Evolutionary conservation across 1,140 invertebrate genomes (phyloP), one percentile per base, ranked within the genome.

Genomic region (Neotoxoptera formosana): DNA sequence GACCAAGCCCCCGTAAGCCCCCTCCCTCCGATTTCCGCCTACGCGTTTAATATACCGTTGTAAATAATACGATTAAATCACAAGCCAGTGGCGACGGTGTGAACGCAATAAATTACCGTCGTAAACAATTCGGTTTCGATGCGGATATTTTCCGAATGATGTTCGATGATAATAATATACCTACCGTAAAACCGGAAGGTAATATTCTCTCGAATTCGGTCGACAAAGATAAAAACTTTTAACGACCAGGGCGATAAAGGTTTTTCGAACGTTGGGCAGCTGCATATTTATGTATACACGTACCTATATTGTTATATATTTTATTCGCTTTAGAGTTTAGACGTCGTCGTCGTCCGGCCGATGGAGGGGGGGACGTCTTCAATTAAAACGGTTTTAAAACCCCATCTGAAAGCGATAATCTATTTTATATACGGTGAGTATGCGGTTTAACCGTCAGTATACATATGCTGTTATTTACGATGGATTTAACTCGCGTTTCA

Each of bases 211-310:
- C 1, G 45, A 30, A 45, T 86, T 86, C 84, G 14, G 20, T 41
- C 21, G 86, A 51, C 36, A 51, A 48, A 88, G 86, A 88, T 88
- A 88, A 88, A 51, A 21, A 51, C 86, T 51, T 21, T 88, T 88
- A 88, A 88, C 47, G 86, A 88, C 17, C 17, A 7, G 86, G 20
- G 2, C 7, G 47, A 86, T 86, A 47, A 47, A 86, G 83, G 17
- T 88, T 87, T 87, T 87, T 23, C 41, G 45, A 45, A 41, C 21
- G 23, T 84, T n/a, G n/a, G n/a, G n/a, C n/a, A n/a, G n/a, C n/a
- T n/a, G n/a, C n/a, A n/a, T n/a, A n/a, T n/a, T n/a, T n/a, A n/a
- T n/a, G n/a, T n/a, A n/a, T n/a, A n/a, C n/a, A n/a, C n/a, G n/a
- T n/a, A n/a, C n/a, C n/a, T n/a, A 21, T 25, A 84, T 25, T 53